Conservation (phyloP, 2,888 invertebrate genomes). For the Rhingia campestris region DNA sequence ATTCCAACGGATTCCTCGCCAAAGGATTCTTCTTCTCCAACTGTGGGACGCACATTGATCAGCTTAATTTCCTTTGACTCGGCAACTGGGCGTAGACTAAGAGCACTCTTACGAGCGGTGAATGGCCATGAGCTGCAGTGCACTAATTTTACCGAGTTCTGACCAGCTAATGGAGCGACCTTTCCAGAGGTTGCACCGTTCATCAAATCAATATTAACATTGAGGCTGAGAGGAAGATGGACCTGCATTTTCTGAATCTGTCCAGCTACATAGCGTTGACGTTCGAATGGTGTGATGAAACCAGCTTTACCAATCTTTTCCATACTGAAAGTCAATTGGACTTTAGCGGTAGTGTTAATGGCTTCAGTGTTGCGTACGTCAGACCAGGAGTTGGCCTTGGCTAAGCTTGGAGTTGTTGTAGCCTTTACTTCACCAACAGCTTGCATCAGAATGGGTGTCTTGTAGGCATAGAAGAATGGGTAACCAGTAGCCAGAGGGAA, state of each 20-base stretch:
- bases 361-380: conserved; percentile 75
- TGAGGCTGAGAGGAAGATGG: conserved; percentile 84
- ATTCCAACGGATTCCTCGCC: conserved; percentile 84
- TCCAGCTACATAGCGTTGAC: conserved; percentile 85
- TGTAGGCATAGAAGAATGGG: conserved; percentile 87
- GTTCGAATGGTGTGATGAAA: conserved; percentile 86
- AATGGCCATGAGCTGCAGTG: conserved; percentile 87
- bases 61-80: conserved; percentile 83
- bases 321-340: conserved; percentile 84
- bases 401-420: conserved; percentile 76
- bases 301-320: conserved; percentile 86
- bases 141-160: conserved; percentile 84
- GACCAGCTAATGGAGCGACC: conserved; percentile 82
- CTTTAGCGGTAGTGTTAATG: conserved; percentile 83
- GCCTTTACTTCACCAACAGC: conserved; percentile 84
- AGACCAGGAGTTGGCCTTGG: conserved; percentile 65
- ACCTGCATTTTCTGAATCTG: conserved; percentile 85
- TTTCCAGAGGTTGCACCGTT: conserved; percentile 83
- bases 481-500: conserved; percentile 89
- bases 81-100: conserved; percentile 84
- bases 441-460: conserved; percentile 85
- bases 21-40: conserved; percentile 80
- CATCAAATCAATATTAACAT: conserved; percentile 83
- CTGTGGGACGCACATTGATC: conserved; percentile 81
- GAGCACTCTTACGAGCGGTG: conserved; percentile 85